phyloP scores from a whole-genome alignment of 2,888 invertebrate species.

The Athalia circularis region DNA sequence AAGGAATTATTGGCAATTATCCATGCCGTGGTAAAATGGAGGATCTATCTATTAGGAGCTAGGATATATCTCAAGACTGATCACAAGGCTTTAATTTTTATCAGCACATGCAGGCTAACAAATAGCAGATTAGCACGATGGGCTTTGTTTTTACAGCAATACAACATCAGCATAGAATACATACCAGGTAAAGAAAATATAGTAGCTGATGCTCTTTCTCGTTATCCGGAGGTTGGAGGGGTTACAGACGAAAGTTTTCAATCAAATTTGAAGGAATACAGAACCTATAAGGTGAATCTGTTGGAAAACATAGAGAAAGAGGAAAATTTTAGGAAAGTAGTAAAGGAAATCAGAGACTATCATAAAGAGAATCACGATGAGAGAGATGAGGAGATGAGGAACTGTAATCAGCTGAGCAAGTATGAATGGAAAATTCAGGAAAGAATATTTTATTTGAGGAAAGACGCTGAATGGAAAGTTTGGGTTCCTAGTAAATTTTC shows the following conservation, averaged over 20 bases:
- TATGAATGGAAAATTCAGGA: not conserved
- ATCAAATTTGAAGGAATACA: not conserved
- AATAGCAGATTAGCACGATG: conserved; percentile 30
- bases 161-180: conserved; percentile 28
- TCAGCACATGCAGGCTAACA: not conserved
- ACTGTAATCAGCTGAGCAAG: not conserved
- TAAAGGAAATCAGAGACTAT: not conserved
- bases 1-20: conserved; percentile 42
- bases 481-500: not conserved
- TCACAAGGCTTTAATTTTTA: conserved; percentile 43
- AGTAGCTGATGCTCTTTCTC: conserved; percentile 4
- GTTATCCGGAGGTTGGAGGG: not conserved
- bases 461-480: not conserved
- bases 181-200: conserved; percentile 37
- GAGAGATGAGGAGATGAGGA: no score
- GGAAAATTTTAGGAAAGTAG: not conserved
- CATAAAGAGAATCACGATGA: not conserved
- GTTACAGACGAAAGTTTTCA: not conserved
- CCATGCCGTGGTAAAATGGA: conserved; percentile 20
- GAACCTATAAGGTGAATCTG: not conserved
- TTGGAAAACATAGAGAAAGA: not conserved
- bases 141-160: conserved; percentile 40
- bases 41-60: conserved; percentile 35
- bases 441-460: not conserved
- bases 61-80: conserved; percentile 35